Base-by-base conservation (phyloP, 2,113 vertebrate species). In the Cryptomyrus ogoouensis region DNA sequence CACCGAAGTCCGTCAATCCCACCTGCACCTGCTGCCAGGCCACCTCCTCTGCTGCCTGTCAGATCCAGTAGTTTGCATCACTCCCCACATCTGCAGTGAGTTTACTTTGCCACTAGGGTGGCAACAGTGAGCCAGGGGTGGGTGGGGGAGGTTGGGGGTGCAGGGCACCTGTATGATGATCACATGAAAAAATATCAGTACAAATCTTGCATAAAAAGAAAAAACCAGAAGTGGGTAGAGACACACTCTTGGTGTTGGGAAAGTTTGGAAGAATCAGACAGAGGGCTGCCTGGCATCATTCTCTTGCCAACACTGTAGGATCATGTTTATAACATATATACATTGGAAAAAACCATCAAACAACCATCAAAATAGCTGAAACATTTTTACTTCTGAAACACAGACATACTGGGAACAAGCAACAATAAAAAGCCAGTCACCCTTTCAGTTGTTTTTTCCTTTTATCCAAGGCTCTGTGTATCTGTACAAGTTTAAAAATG, bases 11-110 rank as follows among this genome's bases (percentile, higher is more conserved):
- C 0, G 97, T 99, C 93, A 99, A 99, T 95, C 97, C 98, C 83
- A 99, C 98, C 92, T 99, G 98, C 98, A 98, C 99, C 97, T 99
- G 98, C 95, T 99, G 98, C 95, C 98, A 99, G 96, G 98, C 98
- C 92, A 98, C 97, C 87, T 98, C 98, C 93, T 98, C 98, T 93
- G 97, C 98, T 24, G 96, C 98, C 95, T 99, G 98, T 96, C 98
- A 99, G 94, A 99, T 99, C 95, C 98, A 99, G 97, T 99, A 99
- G 96, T 95, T 62, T 53, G 15, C 53, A 85, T 35, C 49, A 92
- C 74, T 50, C 17, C 92, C 91, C 19, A 87, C 89, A 85, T 94
- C 92, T 91, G 91, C 93, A 92, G 92, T 93, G 92, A 93, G 92
- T 93, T 91, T 90, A 91, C 92, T 89, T 91, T 53, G 66, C 91